Evolutionary conservation across 1,140 invertebrate genomes (phyloP), one percentile per base, ranked within the genome.

Genomic region (Rhynchophorus ferrugineus): DNA sequence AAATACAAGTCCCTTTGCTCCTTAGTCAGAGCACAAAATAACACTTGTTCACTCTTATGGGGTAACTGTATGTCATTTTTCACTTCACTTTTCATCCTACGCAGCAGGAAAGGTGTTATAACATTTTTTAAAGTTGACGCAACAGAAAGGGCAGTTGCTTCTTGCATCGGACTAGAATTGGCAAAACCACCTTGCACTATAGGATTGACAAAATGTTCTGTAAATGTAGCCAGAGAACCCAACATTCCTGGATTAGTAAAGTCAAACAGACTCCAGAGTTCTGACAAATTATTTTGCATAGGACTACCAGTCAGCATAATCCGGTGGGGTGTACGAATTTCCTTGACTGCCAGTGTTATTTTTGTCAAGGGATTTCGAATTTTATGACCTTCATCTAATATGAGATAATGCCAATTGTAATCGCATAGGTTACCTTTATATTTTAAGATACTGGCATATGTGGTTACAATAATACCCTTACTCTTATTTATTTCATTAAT

Each of bases 361-460:
- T 95, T 87, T 33, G 92, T 89, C 67, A 93, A 84, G 14, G 93
- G 89, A 74, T 98, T 98, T 55, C 94, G 75, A 59, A 98, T 98
- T 75, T 95, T 95, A 67, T 98, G 95, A 0, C 94, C 95, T 74
- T 98, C 95, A 73, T 98, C 95, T 36, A 98, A 74, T 53, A 98
- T 86, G 1, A 96, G 74, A 69, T 97, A 98, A 66, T 97, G 90
- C 95, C 94, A 98, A 58, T 86, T 76, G 54, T 80, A 75, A 3
- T 77, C 72, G 9, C 85, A 62, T 0, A 98, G 66, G 46, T 76
- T 61, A 18, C 87, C 80, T 61, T 83, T 78, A 34, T 64, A 68
- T 58, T 77, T 79, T 2, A 79, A 73, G 43, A 80, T 65, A 35
- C 77, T 77, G 46, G 71, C 70, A 70, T 82, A 82, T 35, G 78